Percentiles rank a stretch among this genome's conserved stretches.
Conservation (phyloP, 1,140 invertebrate species). For the Drosophila sp. region DNA sequence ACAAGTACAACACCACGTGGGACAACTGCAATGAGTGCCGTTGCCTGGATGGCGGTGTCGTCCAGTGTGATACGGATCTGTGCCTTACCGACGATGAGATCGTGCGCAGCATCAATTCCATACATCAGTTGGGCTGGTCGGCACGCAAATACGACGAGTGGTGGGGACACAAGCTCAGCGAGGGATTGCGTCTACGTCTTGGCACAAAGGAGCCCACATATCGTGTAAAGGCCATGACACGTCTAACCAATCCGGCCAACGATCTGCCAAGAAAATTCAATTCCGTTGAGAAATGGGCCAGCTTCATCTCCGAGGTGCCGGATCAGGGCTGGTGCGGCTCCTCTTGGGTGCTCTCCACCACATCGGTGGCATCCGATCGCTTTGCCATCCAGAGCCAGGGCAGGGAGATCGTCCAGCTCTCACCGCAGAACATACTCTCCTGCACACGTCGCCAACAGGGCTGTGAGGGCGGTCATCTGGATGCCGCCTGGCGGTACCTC, state of each 20-base stretch:
- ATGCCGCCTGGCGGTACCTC: conserved; percentile 95
- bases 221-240: conserved; percentile 89
- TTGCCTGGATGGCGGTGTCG: conserved; percentile 86
- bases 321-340: conserved; percentile 97
- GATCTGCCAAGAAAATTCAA: conserved; percentile 90
- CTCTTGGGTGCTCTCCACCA: conserved; percentile 96
- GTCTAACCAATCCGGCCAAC: conserved; percentile 87
- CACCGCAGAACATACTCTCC: conserved; percentile 93
- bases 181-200: conserved; percentile 91
- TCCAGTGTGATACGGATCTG: conserved; percentile 89
- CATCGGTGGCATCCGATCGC: conserved; percentile 91
- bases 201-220: conserved; percentile 87
- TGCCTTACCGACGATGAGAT: conserved; percentile 91
- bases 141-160: conserved; percentile 93
- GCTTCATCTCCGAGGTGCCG: conserved; percentile 88
- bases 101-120: conserved; percentile 88
- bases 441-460: conserved; percentile 92
- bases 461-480: conserved; percentile 94
- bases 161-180: conserved; percentile 92
- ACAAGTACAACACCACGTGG: conserved; percentile 75
- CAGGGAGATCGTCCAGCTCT: conserved; percentile 88
- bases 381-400: conserved; percentile 93
- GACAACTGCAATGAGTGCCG: conserved; percentile 92
- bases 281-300: conserved; percentile 89
- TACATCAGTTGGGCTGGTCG: conserved; percentile 88